Conservation (phyloP, 2,113 vertebrate species). For the Bambusicola thoracicus region DNA sequence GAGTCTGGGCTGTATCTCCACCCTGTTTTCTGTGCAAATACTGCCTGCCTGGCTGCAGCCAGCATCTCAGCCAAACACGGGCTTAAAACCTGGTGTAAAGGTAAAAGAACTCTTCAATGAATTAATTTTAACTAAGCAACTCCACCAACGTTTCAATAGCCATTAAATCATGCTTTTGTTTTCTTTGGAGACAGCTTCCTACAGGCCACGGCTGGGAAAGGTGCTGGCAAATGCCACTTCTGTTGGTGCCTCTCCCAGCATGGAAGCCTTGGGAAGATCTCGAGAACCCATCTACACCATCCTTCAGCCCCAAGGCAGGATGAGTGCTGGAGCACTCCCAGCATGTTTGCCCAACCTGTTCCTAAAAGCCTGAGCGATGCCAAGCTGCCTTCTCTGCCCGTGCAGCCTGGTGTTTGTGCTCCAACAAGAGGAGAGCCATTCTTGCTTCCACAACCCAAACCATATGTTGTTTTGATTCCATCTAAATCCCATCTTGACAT, state of each 20-base stretch:
- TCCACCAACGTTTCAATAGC: not conserved
- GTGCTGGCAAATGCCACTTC: rapidly evolving
- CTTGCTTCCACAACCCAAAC: not conserved
- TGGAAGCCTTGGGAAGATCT: not conserved
- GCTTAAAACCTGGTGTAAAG: not conserved
- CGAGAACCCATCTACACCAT: not conserved
- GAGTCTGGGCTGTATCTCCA: not conserved
- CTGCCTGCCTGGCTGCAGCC: not conserved
- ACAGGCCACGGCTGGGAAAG: rapidly evolving
- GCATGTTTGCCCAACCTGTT: not conserved
- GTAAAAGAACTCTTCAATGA: not conserved
- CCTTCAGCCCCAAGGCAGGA: not conserved
- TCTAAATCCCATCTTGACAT: not conserved
- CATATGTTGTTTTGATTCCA: not conserved
- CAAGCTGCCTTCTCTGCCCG: not conserved
- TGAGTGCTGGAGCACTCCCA: not conserved
- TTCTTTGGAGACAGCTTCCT: not conserved
- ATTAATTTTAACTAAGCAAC: not conserved
- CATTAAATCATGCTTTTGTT: not conserved
- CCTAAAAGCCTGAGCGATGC: not conserved
- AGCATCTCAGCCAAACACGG: not conserved
- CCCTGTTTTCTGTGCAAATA: not conserved
- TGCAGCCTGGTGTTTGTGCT: not conserved
- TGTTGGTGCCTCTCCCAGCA: not conserved
- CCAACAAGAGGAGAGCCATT: not conserved